Percentiles rank a stretch among this genome's conserved stretches.
phyloP scores from a whole-genome alignment of 2,797 vertebrate species.

The Delichon dasypus region DNA sequence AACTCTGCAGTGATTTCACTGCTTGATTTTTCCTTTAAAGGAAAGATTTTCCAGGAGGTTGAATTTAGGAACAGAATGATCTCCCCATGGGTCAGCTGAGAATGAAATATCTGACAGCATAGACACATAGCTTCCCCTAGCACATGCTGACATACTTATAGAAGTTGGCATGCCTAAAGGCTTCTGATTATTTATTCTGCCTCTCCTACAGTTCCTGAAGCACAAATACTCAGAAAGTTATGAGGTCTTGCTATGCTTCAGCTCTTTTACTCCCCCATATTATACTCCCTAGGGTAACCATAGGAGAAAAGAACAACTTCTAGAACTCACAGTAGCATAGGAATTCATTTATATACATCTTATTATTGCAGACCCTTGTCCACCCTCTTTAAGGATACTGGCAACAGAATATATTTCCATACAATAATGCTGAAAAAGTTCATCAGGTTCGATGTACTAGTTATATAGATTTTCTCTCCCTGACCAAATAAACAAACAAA shows the following conservation, averaged over 20 bases:
- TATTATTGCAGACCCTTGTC: not conserved
- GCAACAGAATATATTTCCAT: not conserved
- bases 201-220: not conserved
- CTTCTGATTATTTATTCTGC: slow-evolving; percentile 24
- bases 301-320: not conserved
- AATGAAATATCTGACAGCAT: slow-evolving; percentile 9
- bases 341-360: not conserved
- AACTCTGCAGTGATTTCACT: not conserved
- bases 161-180: slow-evolving; percentile 1
- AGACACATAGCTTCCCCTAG: not conserved
- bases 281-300: not conserved
- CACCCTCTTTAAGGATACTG: not conserved
- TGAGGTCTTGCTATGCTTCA: not conserved
- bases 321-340: not conserved
- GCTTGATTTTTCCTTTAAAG: not conserved
- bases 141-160: slow-evolving; percentile 20
- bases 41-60: not conserved
- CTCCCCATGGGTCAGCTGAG: not conserved
- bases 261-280: not conserved
- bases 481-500: not conserved
- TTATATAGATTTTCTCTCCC: not conserved
- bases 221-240: not conserved
- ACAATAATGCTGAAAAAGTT: not conserved
- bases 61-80: slow-evolving; percentile 41
- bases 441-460: not conserved